phyloP scores from a whole-genome alignment of 2,888 invertebrate species.

The Melieria omissa region DNA sequence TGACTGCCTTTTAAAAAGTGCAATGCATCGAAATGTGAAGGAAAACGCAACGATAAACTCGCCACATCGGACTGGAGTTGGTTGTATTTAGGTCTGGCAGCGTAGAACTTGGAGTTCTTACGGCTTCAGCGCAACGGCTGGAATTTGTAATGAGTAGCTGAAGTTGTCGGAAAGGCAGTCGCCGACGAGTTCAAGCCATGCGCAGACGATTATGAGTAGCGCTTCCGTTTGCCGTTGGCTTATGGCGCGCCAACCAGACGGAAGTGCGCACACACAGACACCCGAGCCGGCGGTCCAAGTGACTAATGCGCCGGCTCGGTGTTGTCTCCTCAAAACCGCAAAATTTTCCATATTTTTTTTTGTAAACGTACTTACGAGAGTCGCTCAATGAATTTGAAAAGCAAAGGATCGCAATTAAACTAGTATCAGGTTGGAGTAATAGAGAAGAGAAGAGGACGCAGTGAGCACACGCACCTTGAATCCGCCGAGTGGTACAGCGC shows the following conservation, averaged over 20 bases:
- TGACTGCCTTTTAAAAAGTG: background rate
- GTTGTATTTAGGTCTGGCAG: too few species aligned
- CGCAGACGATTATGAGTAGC: background rate
- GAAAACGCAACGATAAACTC: background rate
- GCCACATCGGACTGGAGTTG: background rate
- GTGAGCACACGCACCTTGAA: constrained; percentile 57
- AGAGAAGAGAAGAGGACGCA: background rate
- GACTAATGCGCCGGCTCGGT: too few species aligned
- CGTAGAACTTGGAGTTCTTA: too few species aligned
- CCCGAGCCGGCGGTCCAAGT: background rate
- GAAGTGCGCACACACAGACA: background rate
- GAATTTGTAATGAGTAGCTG: too few species aligned
- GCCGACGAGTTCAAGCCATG: background rate
- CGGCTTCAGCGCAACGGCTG: too few species aligned
- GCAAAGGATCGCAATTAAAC: background rate
- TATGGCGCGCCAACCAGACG: background rate
- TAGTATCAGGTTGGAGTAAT: background rate
- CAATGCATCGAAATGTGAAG: too few species aligned
- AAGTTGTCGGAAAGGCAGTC: too few species aligned
- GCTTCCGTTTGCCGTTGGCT: background rate
- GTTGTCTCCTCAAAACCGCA: too few species aligned
- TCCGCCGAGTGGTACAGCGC: constrained; percentile 59
- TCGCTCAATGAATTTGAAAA: background rate
- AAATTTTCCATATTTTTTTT: background rate
- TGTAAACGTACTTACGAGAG: background rate